These are phyloP conservation scores for Onychomys torridus DNA, from an alignment of 2,797 vertebrate species.

Conservation along the genomic window DNA sequence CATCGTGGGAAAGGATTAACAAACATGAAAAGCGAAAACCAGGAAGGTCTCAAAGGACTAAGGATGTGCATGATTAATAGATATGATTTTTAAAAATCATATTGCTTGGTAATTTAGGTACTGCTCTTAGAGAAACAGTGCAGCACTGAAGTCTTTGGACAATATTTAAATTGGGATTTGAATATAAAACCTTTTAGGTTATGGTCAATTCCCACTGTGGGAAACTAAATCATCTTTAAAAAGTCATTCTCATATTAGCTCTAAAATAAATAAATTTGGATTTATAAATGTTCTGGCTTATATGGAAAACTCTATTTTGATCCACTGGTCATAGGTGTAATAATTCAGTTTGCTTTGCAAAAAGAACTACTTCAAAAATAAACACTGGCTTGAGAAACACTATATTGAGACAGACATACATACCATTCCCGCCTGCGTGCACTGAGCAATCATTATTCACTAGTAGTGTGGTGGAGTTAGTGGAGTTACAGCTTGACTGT, in stretches of 20 bases:
- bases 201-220: slow-evolving; percentile 49
- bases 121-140: slow-evolving; percentile 41
- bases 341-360: slow-evolving; percentile 61
- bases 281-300: slow-evolving; percentile 49
- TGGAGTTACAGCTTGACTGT: slow-evolving; percentile 89
- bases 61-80: slow-evolving; percentile 39
- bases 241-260: slow-evolving; percentile 32
- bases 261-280: slow-evolving; percentile 58
- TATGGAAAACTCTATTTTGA: slow-evolving; percentile 56
- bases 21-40: slow-evolving; percentile 59
- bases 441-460: slow-evolving; percentile 89
- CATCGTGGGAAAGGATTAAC: slow-evolving; percentile 56
- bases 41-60: slow-evolving; percentile 61
- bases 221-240: slow-evolving; percentile 49
- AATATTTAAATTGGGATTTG: slow-evolving; percentile 55
- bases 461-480: slow-evolving; percentile 91
- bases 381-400: slow-evolving; percentile 69
- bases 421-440: slow-evolving; percentile 89
- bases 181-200: slow-evolving; percentile 53
- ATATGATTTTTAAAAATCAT: slow-evolving; percentile 31
- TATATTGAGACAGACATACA: slow-evolving; percentile 81
- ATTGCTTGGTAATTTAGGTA: slow-evolving; percentile 46
- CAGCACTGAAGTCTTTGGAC: background rate
- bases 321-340: slow-evolving; percentile 41
- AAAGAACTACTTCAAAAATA: slow-evolving; percentile 66